Evolutionary conservation across 2,797 vertebrate species (phyloP).

Genomic region (Mastacembelus armatus): DNA sequence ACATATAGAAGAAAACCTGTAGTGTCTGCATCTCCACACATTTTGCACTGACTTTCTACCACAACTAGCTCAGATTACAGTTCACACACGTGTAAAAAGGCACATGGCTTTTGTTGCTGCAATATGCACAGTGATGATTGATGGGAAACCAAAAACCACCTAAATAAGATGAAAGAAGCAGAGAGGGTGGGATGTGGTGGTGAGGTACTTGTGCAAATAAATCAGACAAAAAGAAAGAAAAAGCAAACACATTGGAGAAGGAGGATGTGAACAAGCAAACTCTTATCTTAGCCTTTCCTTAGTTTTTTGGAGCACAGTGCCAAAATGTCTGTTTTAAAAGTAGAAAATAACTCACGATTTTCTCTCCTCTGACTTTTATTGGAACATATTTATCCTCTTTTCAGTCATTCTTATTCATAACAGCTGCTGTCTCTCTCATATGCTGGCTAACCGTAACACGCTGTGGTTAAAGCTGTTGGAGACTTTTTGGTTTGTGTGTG

Average conservation of each 20-base stretch:
- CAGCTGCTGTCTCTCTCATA: slow-evolving; percentile 60
- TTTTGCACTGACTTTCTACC: slow-evolving; percentile 51
- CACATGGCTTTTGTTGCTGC: slow-evolving; percentile 79
- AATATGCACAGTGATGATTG: slow-evolving; percentile 74
- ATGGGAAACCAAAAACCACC: slow-evolving; percentile 79
- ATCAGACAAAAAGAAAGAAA: slow-evolving; percentile 1
- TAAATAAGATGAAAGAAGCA: slow-evolving; percentile 47
- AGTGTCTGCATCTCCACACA: slow-evolving; percentile 8
- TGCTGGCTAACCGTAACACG: slow-evolving; percentile 64
- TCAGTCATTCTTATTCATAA: slow-evolving; percentile 62
- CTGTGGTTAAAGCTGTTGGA: slow-evolving; percentile 59
- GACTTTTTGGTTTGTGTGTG: slow-evolving; percentile 50
- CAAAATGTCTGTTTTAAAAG: slow-evolving; percentile 24
- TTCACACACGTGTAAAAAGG: slow-evolving; percentile 28
- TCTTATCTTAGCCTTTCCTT: slow-evolving; percentile 4
- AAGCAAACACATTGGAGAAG: slow-evolving; percentile 6
- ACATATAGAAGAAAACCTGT: not conserved
- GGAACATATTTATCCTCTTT: slow-evolving; percentile 51
- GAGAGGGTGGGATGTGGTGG: slow-evolving; percentile 3
- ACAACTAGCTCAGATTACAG: slow-evolving; percentile 53
- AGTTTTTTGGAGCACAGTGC: not conserved
- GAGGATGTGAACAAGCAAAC: slow-evolving; percentile 21
- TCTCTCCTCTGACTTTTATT: slow-evolving; percentile 37
- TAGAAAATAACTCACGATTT: slow-evolving; percentile 29
- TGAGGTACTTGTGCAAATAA: slow-evolving; percentile 7